Evolutionary conservation across 1,140 invertebrate species (phyloP).

Genomic region (Procambarus virginalis): DNA sequence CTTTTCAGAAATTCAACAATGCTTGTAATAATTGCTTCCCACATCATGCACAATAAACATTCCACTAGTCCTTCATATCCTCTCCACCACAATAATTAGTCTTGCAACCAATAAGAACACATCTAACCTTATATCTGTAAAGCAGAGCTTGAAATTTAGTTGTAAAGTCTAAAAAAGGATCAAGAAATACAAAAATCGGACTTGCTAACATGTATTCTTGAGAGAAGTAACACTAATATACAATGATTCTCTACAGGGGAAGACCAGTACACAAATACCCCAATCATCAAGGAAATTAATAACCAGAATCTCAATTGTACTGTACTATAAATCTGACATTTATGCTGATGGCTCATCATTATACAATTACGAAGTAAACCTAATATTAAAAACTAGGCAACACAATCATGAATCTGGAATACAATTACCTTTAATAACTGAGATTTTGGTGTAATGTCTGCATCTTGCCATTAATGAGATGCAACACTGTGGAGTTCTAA

Average conservation of each 20-base stretch:
- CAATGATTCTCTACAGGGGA: slow-evolving; percentile 14
- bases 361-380: neutral
- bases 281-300: neutral
- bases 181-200: slow-evolving; percentile 4
- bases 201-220: slow-evolving; percentile 8
- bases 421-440: neutral
- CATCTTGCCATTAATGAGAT: neutral
- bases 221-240: slow-evolving; percentile 5
- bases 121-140: too few species aligned
- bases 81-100: too few species aligned
- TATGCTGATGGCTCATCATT: neutral
- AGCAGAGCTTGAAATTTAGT: neutral
- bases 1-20: too few species aligned
- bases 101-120: too few species aligned
- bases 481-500: slow-evolving; percentile 2
- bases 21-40: too few species aligned
- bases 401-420: neutral
- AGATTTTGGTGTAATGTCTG: slow-evolving; percentile 10
- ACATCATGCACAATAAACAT: too few species aligned
- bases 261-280: slow-evolving; percentile 12
- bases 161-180: neutral
- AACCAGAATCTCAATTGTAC: neutral
- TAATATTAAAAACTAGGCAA: neutral
- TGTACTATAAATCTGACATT: neutral
- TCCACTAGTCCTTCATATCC: too few species aligned